Percentiles rank a stretch among this genome's conserved stretches.
phyloP scores from a whole-genome alignment of 2,113 vertebrate species.

The Notiomystis cincta region DNA sequence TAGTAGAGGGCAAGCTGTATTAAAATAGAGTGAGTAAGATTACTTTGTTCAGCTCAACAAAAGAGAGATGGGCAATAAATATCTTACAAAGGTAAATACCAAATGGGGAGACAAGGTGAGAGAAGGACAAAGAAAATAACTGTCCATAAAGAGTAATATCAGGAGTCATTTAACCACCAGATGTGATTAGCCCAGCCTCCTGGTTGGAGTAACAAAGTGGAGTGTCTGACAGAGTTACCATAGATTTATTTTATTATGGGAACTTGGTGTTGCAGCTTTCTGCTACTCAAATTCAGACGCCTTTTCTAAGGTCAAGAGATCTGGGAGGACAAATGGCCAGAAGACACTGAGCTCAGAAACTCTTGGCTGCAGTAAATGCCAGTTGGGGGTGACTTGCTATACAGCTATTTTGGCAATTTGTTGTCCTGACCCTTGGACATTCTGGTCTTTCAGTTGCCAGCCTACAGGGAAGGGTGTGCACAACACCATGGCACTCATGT shows the following conservation, averaged over 20 bases:
- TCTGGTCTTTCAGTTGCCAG: neutral
- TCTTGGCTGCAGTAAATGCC: slow-evolving; percentile 31
- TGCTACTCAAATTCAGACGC: neutral
- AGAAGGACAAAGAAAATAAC: neutral
- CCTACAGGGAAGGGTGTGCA: neutral
- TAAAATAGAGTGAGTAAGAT: neutral
- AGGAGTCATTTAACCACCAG: neutral
- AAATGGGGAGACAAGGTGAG: neutral
- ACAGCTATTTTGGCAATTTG: neutral
- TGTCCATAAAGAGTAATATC: neutral
- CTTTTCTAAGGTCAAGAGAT: slow-evolving; percentile 1
- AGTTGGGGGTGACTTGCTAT: neutral
- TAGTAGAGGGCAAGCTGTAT: neutral
- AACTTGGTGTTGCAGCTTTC: neutral
- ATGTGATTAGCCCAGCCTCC: neutral
- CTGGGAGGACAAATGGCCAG: neutral
- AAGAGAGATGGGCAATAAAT: neutral
- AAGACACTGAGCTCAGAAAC: neutral
- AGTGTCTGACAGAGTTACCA: neutral
- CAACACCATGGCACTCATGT: neutral
- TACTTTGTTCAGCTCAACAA: neutral
- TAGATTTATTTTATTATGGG: neutral
- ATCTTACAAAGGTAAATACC: neutral
- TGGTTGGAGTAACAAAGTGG: neutral
- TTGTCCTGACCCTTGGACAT: neutral